Base-by-base conservation (phyloP, 1,140 invertebrate species). In the Polypedilum pembai region DNA sequence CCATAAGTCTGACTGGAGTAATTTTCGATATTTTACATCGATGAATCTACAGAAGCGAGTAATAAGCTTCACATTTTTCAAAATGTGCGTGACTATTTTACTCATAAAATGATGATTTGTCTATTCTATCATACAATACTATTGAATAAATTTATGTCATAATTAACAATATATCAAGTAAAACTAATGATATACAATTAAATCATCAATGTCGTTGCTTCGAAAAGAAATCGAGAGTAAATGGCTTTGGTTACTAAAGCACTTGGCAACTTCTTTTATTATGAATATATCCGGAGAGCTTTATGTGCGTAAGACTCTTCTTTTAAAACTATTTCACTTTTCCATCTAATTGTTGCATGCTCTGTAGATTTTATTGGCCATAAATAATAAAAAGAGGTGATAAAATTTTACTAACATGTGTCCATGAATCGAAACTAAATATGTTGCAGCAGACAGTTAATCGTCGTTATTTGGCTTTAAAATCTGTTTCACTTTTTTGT, bases 101-200 rank as follows among this genome's bases (percentile, higher is more conserved):
- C n/a, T 15, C 45, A 56, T 12, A 56, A 15, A 17, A 15, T 56
- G n/a, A 56, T 15, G 10, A 17, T 15, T 56, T 17, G 10, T 12
- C 45, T 56, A 17, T 17, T 15, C 45, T 12, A 56, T 15, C 1
- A 15, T 17, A 56, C 8, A 1, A 15, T 15, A 56, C n/a, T n/a
- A n/a, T 56, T 8, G 7, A 56, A 17, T 56, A 15, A 56, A 17
- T 33, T 12, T 56, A 56, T 56, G 10, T 56, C 45, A 56, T 2
- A 12, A 56, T 56, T 8, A 17, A 56, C 45, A 56, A 56, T 15
- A 56, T 56, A 56, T 15, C 10, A 12, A 17, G n/a, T 56, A 1
- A 56, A 56, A 5, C 18, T 18, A 69, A 69, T 69, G 65, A 69
- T 69, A 21, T 69, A 69, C 65, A 69, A 20, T 69, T 69, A 20